These are phyloP conservation scores for Perizoma flavofasciatum DNA, from an alignment of 2,888 invertebrate genomes.

Conservation along the genomic window DNA sequence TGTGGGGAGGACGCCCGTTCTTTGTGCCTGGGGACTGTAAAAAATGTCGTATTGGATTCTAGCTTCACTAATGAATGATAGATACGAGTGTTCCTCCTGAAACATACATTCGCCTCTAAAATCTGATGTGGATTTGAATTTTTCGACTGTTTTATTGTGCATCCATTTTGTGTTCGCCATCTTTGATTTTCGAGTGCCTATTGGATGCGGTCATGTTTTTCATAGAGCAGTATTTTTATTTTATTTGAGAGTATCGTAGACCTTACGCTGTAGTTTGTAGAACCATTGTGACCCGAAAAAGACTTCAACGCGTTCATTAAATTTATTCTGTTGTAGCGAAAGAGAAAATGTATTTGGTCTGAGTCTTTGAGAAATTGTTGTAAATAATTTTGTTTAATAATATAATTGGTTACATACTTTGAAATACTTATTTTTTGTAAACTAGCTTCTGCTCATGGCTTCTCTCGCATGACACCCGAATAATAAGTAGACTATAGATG, in stretches of 20 bases:
- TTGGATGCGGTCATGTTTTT: constrained; percentile 15
- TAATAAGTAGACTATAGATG: too few relatives aligned
- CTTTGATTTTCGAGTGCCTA: constrained; percentile 43
- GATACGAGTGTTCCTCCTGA: constrained; percentile 68
- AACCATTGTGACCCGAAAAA: constrained; percentile 20
- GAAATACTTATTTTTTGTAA: too few relatives aligned
- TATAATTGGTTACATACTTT: too few relatives aligned
- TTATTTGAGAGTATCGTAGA: not conserved
- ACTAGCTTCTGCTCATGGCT: too few relatives aligned
- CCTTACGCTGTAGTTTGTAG: not conserved
- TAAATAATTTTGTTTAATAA: too few relatives aligned
- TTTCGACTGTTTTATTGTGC: constrained; percentile 47
- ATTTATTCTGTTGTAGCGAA: not conserved
- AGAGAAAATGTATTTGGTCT: not conserved
- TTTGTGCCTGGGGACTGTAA: constrained; percentile 82
- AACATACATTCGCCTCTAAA: constrained; percentile 63
- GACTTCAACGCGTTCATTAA: constrained; percentile 29
- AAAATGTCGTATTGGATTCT: constrained; percentile 84
- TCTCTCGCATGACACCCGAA: too few relatives aligned
- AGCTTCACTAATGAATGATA: constrained; percentile 83
- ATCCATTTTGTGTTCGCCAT: constrained; percentile 43
- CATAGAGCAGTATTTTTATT: not conserved
- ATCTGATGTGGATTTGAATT: constrained; percentile 69
- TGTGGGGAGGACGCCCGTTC: constrained; percentile 74
- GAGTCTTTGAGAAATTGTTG: too few relatives aligned